A percentile compares a stretch with the other conserved stretches of the same genome.
These are phyloP conservation scores for Prosopocoilus inquinatus DNA, from an alignment of 2,888 invertebrate genomes.

Conservation along the genomic window DNA sequence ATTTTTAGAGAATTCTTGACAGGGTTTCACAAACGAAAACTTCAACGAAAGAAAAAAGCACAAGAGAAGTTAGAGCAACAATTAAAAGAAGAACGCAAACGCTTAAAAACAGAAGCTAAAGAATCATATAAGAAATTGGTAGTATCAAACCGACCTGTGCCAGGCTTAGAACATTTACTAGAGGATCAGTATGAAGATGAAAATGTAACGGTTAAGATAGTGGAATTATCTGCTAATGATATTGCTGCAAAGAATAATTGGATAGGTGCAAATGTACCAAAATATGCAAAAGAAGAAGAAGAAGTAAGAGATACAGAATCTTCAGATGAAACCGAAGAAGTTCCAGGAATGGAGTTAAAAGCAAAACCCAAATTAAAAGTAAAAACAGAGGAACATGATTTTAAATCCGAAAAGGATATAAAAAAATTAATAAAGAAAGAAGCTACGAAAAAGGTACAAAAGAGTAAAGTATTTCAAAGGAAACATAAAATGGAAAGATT, in stretches of 20 bases:
- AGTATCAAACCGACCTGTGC: constrained; percentile 68
- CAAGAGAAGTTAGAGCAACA: constrained; percentile 68
- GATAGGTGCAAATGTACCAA: constrained; percentile 67
- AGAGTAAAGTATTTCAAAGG: constrained; percentile 74
- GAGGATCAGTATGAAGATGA: constrained; percentile 73
- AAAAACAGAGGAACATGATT: constrained; percentile 38
- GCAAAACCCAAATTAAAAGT: constrained; percentile 39
- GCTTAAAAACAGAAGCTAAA: constrained; percentile 70
- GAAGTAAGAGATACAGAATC: constrained; percentile 34
- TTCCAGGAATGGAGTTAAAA: constrained; percentile 55
- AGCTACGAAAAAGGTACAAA: constrained; percentile 70
- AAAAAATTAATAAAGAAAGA: constrained; percentile 68
- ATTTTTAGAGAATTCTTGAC: constrained; percentile 71
- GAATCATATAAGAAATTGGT: constrained; percentile 73
- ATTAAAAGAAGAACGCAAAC: constrained; percentile 72
- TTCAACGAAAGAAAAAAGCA: constrained; percentile 72
- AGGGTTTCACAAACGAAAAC: constrained; percentile 78
- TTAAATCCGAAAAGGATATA: constrained; percentile 64
- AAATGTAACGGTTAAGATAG: constrained; percentile 75
- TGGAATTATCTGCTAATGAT: constrained; percentile 69
- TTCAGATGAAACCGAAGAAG: constrained; percentile 39
- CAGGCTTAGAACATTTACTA: constrained; percentile 66
- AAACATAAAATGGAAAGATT: constrained; percentile 70
- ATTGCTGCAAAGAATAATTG: constrained; percentile 69
- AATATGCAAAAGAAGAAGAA: constrained; percentile 39